Evolutionary conservation across 64 coral and sea anemone species (phyloP).

Genomic region (Dendronephthya gigantea): DNA sequence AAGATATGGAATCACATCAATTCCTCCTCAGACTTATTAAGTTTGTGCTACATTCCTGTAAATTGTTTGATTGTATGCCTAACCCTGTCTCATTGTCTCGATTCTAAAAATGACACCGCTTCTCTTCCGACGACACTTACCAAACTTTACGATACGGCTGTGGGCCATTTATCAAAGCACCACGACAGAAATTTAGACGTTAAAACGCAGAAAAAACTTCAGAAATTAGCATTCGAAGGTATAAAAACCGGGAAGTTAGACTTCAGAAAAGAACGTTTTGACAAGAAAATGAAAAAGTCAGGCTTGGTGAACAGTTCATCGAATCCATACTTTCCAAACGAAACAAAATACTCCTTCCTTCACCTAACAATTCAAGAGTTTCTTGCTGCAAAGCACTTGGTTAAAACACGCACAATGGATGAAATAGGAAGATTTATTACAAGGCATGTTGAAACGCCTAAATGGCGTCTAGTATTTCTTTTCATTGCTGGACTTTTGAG

Average conservation of each 20-base stretch:
- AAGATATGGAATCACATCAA: background rate
- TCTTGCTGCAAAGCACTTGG: background rate
- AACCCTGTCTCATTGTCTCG: background rate
- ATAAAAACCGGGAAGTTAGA: background rate
- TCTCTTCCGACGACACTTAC: background rate
- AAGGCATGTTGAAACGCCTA: background rate
- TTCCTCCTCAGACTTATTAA: background rate
- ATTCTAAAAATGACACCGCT: background rate
- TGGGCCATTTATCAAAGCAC: background rate
- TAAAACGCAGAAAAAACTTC: background rate
- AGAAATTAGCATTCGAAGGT: background rate
- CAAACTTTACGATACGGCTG: background rate
- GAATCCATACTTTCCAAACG: background rate
- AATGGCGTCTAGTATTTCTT: background rate
- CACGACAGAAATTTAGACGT: background rate
- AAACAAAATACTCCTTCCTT: background rate
- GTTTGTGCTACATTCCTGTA: background rate
- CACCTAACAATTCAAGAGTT: no score
- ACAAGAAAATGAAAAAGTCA: background rate
- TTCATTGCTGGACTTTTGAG: background rate
- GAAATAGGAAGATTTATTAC: background rate
- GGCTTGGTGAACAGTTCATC: background rate
- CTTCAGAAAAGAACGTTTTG: background rate
- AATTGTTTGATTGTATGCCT: background rate
- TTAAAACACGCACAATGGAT: background rate